Percentiles rank a stretch among this genome's conserved stretches.
phyloP scores from a whole-genome alignment of 2,113 vertebrate species.

The Lutjanus erythropterus region DNA sequence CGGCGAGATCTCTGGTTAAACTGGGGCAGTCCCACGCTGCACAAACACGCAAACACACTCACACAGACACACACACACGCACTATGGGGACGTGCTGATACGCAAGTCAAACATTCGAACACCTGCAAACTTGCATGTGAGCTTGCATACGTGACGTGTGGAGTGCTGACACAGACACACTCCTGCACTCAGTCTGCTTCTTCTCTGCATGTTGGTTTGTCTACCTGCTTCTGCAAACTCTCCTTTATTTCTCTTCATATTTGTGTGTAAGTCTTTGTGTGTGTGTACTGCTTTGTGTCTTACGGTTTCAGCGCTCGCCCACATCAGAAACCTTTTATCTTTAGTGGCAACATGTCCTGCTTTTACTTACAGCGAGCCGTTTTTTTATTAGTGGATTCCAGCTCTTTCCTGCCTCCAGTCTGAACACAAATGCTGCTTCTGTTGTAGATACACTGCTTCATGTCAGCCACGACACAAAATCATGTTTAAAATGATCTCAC shows the following conservation, averaged over 20 bases:
- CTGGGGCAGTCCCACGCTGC: conserved; percentile 67
- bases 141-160: conserved; percentile 1
- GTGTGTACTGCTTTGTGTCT: not conserved
- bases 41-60: conserved; percentile 27
- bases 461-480: not conserved
- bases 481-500: not conserved
- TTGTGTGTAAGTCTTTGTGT: not conserved
- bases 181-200: not conserved
- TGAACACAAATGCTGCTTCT: not conserved
- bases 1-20: conserved; percentile 65
- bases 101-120: conserved; percentile 6
- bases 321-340: not conserved
- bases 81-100: not conserved
- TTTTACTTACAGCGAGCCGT: conserved; percentile 27
- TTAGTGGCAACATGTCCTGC: not conserved
- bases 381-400: conserved; percentile 20
- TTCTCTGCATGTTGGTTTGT: not conserved
- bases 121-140: not conserved
- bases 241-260: not conserved
- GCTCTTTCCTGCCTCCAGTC: not conserved
- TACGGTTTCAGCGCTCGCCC: not conserved
- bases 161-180: conserved; percentile 31
- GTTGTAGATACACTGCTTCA: not conserved
- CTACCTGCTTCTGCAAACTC: not conserved
- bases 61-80: conserved; percentile 25